phyloP scores from a whole-genome alignment of 2,113 vertebrate genomes.

The Mastomys coucha region DNA sequence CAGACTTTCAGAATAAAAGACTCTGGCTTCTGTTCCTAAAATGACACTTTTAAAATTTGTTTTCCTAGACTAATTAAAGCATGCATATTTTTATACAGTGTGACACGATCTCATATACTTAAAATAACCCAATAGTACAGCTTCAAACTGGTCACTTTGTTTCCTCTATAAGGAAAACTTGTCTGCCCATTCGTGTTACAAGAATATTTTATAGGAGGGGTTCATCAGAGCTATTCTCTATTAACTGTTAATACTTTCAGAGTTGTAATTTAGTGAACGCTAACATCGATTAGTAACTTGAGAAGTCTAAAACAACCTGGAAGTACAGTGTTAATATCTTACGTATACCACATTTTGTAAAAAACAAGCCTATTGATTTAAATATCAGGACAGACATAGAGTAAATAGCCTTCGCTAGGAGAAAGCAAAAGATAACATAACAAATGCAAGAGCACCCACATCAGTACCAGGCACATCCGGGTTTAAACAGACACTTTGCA shows the following conservation, averaged over 20 bases:
- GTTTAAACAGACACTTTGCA: constrained; percentile 42
- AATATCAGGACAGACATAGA: constrained; percentile 24
- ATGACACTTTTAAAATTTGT: constrained; percentile 26
- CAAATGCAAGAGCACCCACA: constrained; percentile 35
- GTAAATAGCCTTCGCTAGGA: constrained; percentile 1
- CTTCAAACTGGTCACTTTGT: constrained; percentile 49
- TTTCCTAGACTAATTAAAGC: constrained; percentile 44
- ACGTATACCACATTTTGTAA: constrained; percentile 4
- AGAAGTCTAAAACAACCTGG: constrained; percentile 43
- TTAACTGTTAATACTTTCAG: constrained; percentile 28
- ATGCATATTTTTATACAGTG: constrained; percentile 52
- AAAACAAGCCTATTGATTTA: constrained; percentile 41
- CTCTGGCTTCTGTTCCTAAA: constrained; percentile 59
- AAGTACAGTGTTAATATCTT: background rate
- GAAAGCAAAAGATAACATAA: constrained; percentile 49
- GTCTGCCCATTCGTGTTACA: constrained; percentile 29
- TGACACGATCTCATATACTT: constrained; percentile 41
- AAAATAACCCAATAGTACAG: constrained; percentile 45
- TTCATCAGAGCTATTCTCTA: constrained; percentile 50
- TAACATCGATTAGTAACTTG: constrained; percentile 29
- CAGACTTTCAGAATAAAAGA: constrained; percentile 65
- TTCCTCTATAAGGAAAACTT: constrained; percentile 61
- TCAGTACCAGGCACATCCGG: constrained; percentile 29
- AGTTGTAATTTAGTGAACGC: constrained; percentile 47
- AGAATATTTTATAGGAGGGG: constrained; percentile 34